Evolutionary conservation across 2,888 invertebrate genomes (phyloP).

Genomic region (Cremastinae sp.): DNA sequence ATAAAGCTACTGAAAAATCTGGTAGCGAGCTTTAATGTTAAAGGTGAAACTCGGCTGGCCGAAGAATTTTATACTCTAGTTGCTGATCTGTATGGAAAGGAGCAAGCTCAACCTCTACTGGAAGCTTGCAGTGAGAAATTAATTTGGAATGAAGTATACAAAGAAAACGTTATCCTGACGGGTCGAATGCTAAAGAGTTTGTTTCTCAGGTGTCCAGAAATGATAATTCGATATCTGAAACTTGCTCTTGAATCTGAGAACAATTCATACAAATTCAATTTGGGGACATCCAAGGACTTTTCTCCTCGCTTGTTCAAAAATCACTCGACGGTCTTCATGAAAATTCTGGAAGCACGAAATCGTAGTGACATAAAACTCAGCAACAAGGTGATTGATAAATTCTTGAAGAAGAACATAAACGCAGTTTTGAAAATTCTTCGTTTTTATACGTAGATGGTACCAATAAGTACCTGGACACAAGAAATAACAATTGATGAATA

Average conservation of each 20-base stretch:
- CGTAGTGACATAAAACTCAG: slow-evolving; percentile 61
- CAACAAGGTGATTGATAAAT: slow-evolving; percentile 63
- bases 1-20: slow-evolving; percentile 69
- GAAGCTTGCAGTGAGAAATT: slow-evolving; percentile 70
- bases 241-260: slow-evolving; percentile 43
- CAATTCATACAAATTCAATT: slow-evolving; percentile 27
- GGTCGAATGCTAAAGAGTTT: slow-evolving; percentile 55
- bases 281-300: slow-evolving; percentile 55
- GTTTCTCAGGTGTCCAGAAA: slow-evolving; percentile 66
- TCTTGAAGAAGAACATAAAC: slow-evolving; percentile 68
- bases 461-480: slow-evolving; percentile 64
- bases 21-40: slow-evolving; percentile 57
- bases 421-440: slow-evolving; percentile 65
- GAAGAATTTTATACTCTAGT: slow-evolving; percentile 70
- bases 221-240: slow-evolving; percentile 71
- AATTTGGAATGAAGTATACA: slow-evolving; percentile 58
- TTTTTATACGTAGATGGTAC: slow-evolving; percentile 63
- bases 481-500: slow-evolving; percentile 64
- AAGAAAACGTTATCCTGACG: slow-evolving; percentile 60
- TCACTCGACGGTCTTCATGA: slow-evolving; percentile 65
- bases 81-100: slow-evolving; percentile 61
- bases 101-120: slow-evolving; percentile 69
- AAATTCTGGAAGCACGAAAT: slow-evolving; percentile 63
- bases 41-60: slow-evolving; percentile 60
- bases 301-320: slow-evolving; percentile 68